Evolutionary conservation across 2,797 vertebrate genomes (phyloP).

Genomic region (Babyrousa celebensis): DNA sequence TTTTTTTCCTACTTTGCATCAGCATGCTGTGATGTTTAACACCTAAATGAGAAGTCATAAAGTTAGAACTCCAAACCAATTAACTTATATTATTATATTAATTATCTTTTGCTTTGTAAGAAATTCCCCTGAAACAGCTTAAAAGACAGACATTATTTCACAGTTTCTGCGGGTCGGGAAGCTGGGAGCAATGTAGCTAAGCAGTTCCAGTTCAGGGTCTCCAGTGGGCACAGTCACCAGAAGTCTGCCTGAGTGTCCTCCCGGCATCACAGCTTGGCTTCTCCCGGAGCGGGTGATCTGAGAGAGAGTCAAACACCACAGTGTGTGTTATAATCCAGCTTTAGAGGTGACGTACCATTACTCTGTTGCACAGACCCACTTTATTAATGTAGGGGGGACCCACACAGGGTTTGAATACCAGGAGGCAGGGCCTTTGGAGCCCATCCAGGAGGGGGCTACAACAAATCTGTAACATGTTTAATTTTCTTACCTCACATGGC

Average conservation of each 20-base stretch:
- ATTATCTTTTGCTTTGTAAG: not conserved
- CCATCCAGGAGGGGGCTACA: not conserved
- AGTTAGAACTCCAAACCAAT: not conserved
- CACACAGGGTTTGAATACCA: not conserved
- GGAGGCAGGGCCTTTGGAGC: not conserved
- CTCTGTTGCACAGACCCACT: not conserved
- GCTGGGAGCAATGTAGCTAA: not conserved
- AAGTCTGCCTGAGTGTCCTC: not conserved
- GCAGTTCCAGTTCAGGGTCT: not conserved
- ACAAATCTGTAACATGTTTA: not conserved
- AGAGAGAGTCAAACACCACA: not conserved
- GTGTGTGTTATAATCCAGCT: not conserved
- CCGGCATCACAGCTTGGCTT: not conserved
- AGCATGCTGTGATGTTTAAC: conserved; percentile 19
- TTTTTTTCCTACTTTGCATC: not conserved
- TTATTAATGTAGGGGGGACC: not conserved
- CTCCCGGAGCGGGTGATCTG: not conserved
- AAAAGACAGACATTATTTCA: conserved; percentile 33
- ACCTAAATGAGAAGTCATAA: not conserved
- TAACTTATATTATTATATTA: conserved; percentile 18
- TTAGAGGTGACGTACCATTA: not conserved
- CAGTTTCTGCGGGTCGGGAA: not conserved
- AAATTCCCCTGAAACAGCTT: not conserved
- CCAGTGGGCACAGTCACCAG: not conserved
- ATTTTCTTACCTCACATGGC: conserved; percentile 20